Percentiles rank a stretch among this genome's conserved stretches.
phyloP scores from a whole-genome alignment of 35 echinoderm and acorn worm species.

The Ophioderma brevispina region DNA sequence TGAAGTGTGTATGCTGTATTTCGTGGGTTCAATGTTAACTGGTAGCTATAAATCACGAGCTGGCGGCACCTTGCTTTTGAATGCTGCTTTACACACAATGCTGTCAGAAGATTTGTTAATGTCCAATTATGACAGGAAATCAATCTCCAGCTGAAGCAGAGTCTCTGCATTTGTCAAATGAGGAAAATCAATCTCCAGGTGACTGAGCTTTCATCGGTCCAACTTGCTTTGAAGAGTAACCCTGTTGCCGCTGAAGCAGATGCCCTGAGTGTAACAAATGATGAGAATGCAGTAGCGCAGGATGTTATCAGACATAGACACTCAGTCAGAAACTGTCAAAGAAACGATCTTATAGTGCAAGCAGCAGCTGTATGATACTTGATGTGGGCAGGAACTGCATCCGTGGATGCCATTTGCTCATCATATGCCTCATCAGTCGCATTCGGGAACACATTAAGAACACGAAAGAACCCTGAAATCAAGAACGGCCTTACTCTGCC shows the following conservation, averaged over 20 bases:
- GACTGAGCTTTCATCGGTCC: not conserved
- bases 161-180: not conserved
- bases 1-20: constrained; percentile 63
- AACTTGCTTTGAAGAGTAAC: not conserved
- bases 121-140: not conserved
- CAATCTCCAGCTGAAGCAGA: not conserved
- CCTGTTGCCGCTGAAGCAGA: no score
- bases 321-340: not conserved
- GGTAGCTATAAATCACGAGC: not conserved
- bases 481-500: constrained; percentile 52
- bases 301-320: not conserved
- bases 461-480: not conserved
- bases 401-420: not conserved
- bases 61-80: not conserved
- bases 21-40: constrained; percentile 28
- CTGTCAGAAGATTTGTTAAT: not conserved
- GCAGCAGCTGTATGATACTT: constrained; percentile 25
- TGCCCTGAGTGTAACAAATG: not conserved
- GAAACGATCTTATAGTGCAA: not conserved
- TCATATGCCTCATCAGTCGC: not conserved
- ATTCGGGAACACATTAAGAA: not conserved
- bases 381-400: not conserved
- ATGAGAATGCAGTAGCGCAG: no score
- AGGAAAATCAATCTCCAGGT: not conserved
- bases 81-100: not conserved